Percentiles rank a stretch among this genome's conserved stretches.
phyloP scores from a whole-genome alignment of 2,113 vertebrate species.

The Tapirus terrestris region DNA sequence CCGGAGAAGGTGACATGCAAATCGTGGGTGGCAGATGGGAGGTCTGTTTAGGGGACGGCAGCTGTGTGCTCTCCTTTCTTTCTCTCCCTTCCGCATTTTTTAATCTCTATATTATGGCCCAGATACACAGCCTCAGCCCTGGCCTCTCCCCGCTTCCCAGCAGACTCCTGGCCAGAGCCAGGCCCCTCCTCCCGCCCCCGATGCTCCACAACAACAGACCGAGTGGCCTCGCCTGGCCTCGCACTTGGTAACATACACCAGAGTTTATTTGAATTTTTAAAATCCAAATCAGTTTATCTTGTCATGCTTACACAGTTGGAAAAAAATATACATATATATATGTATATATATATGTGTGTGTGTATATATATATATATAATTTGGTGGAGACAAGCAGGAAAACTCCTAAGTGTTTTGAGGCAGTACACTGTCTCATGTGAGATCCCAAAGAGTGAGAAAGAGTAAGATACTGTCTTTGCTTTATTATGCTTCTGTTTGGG shows the following conservation, averaged over 20 bases:
- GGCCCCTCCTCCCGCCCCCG: rapidly evolving
- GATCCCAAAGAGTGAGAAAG: neutral
- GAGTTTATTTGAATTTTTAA: rapidly evolving
- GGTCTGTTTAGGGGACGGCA: slow-evolving; percentile 90
- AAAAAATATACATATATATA: rapidly evolving
- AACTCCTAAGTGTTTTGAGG: rapidly evolving
- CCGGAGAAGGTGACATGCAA: slow-evolving; percentile 93
- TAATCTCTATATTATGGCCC: slow-evolving; percentile 73
- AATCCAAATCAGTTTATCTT: rapidly evolving
- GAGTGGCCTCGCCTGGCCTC: rapidly evolving
- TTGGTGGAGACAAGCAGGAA: neutral
- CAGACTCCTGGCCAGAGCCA: neutral
- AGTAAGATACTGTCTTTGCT: rapidly evolving
- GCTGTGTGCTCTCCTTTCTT: slow-evolving; percentile 85
- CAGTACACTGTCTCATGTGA: rapidly evolving
- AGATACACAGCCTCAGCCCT: slow-evolving; percentile 74
- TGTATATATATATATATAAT: rapidly evolving
- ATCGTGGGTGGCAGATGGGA: slow-evolving; percentile 94
- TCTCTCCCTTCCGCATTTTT: slow-evolving; percentile 52
- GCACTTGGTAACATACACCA: rapidly evolving
- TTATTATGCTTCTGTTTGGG: neutral
- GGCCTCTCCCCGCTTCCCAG: slow-evolving; percentile 16
- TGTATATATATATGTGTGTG: no score
- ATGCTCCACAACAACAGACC: rapidly evolving
- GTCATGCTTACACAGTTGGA: rapidly evolving